Evolutionary conservation across 2,888 invertebrate species (phyloP).

Genomic region (Drosophila peninsularis): DNA sequence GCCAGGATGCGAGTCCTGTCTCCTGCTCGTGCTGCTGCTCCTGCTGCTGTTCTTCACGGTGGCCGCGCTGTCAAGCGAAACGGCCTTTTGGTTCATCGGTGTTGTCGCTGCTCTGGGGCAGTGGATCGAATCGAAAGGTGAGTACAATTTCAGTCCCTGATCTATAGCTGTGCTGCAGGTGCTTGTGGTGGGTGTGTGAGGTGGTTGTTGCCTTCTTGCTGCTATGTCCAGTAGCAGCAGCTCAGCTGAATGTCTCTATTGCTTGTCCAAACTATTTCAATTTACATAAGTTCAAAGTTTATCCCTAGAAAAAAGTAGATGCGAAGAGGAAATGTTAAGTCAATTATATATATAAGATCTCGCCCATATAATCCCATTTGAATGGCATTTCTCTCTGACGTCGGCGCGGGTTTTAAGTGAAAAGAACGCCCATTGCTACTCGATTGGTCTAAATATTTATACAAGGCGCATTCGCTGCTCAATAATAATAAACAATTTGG

Average conservation of each 20-base stretch:
- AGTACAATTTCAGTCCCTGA: background rate
- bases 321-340: background rate
- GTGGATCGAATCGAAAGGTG: constrained; percentile 37
- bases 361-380: constrained; percentile 1
- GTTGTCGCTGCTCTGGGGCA: constrained; percentile 64
- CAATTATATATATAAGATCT: background rate
- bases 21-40: constrained; percentile 42
- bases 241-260: constrained; percentile 22
- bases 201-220: constrained; percentile 17
- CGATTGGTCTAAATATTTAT: constrained; percentile 65
- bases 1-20: constrained; percentile 59
- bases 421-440: constrained; percentile 36
- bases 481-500: constrained; percentile 58
- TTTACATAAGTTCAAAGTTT: constrained; percentile 56
- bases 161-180: too few relatives aligned
- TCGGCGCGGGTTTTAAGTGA: constrained; percentile 34
- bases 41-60: constrained; percentile 54
- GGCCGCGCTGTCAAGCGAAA: constrained; percentile 82
- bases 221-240: constrained; percentile 43
- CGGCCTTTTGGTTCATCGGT: constrained; percentile 84
- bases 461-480: constrained; percentile 21
- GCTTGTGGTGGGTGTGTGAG: background rate
- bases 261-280: constrained; percentile 23
- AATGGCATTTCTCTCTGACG: constrained; percentile 45
- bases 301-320: constrained; percentile 51